Evolutionary conservation across 1,140 invertebrate genomes (phyloP), one percentile per base, ranked within the genome.

Genomic region (Hyphantria cunea): DNA sequence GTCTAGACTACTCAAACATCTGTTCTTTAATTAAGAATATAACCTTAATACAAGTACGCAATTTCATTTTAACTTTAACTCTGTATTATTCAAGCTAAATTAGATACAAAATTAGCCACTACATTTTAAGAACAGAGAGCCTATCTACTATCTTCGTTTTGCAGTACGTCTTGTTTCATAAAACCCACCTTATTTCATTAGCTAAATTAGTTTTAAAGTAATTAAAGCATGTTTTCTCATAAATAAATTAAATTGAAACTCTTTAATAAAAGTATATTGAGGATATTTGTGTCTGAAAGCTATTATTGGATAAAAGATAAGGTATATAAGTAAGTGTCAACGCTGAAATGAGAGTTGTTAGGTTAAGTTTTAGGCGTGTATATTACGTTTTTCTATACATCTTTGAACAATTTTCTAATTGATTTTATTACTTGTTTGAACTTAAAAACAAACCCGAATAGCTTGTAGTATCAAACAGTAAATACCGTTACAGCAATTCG

Each of bases 181-280:
- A 75, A 72, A 68, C 66, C 70, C 76, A 73, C 80, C 80, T 80
- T 70, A 80, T 80, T 87, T 82, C 77, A 87, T 87, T 87, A 86
- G 65, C 33, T 68, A 82, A 84, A 87, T 84, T 76, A 70, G 67
- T 74, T 55, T 74, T 74, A 33, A 65, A 64, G 78, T 78, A 80
- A 83, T 77, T 65, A 54, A 75, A 87, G 78, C 70, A 68, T 58
- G 70, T 75, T 76, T 77, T 71, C 62, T 83, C 80, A 83, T 82
- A 79, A 83, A 76, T 67, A 65, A 25, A 25, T 25, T 32, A 39
- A 37, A 52, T 39, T 52, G 50, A 52, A 52, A 55, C 6, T 0
- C 31, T 33, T 15, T 44, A 25, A 25, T 25, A 25, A 25, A 25
- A 25, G 1, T 5, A 3, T 25, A 1, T 25, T 25, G 2, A n/a